Percentiles rank a stretch among this genome's conserved stretches.
Evolutionary conservation across 2,888 invertebrate species (phyloP).

Genomic region (Opisthograptis luteolata): DNA sequence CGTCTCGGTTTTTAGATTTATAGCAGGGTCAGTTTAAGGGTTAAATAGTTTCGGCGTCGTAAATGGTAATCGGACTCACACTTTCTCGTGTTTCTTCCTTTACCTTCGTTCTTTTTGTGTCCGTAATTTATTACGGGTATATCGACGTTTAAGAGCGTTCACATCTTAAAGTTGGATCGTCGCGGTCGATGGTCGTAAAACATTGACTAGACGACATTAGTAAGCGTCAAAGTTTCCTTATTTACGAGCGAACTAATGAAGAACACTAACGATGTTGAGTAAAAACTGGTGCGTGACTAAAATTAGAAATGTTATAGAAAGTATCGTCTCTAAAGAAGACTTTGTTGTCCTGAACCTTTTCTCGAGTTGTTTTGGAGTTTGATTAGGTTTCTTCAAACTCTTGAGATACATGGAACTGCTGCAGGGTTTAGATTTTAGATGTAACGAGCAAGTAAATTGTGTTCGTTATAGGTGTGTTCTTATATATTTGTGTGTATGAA

Average conservation of each 20-base stretch:
- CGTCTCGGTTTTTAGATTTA: constrained; percentile 23
- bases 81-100: constrained; percentile 43
- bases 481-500: too few relatives aligned
- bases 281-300: constrained; percentile 60
- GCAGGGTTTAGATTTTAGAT: too few relatives aligned
- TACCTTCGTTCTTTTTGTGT: constrained; percentile 9
- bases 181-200: constrained; percentile 68
- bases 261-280: constrained; percentile 46
- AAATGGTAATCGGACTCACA: constrained; percentile 53
- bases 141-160: constrained; percentile 51
- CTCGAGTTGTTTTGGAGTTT: not conserved
- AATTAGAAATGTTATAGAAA: not conserved
- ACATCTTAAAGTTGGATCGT: constrained; percentile 54
- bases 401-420: too few relatives aligned
- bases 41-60: constrained; percentile 39
- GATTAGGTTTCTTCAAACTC: too few relatives aligned
- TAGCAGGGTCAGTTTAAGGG: constrained; percentile 24
- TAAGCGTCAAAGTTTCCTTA: constrained; percentile 71
- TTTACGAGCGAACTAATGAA: constrained; percentile 77
- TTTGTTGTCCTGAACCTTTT: not conserved
- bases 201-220: constrained; percentile 71
- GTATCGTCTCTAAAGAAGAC: not conserved
- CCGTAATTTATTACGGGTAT: constrained; percentile 55
- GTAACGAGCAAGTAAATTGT: too few relatives aligned
- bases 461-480: too few relatives aligned